A percentile compares a stretch with the other conserved stretches of the same genome.
phyloP scores from a whole-genome alignment of 2,113 vertebrate genomes.

The Corythornis cristatus region DNA sequence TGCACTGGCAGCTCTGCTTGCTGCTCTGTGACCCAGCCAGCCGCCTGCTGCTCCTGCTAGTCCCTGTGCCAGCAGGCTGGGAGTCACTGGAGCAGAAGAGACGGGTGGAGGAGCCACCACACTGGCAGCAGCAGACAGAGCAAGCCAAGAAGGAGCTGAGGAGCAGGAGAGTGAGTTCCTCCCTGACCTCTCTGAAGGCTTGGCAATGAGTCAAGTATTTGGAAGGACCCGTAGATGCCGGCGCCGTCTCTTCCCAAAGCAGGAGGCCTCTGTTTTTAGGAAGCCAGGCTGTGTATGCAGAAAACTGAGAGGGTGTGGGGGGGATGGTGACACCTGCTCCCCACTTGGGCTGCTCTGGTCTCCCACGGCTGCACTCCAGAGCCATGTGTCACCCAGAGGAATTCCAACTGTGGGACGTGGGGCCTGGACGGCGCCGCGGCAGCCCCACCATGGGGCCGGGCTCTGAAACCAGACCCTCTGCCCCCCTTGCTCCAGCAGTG shows the following conservation, averaged over 20 bases:
- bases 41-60: not conserved
- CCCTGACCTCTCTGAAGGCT: not conserved
- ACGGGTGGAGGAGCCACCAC: not conserved
- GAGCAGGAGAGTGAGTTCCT: not conserved
- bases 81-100: not conserved
- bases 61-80: not conserved
- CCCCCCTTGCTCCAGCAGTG: not conserved
- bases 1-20: not conserved
- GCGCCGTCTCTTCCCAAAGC: not conserved
- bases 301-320: not conserved
- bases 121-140: not conserved
- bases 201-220: not conserved
- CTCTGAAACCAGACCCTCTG: not conserved
- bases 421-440: not conserved
- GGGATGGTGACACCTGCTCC: constrained; percentile 1
- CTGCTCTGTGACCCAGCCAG: not conserved
- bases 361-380: not conserved
- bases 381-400: constrained; percentile 30
- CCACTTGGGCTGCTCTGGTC: not conserved
- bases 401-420: not conserved
- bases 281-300: not conserved
- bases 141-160: not conserved
- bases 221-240: not conserved
- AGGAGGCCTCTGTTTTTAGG: not conserved
- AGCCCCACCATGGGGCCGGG: not conserved